Conservation (phyloP, 2,113 vertebrate species). For the Chamaea fasciata region DNA sequence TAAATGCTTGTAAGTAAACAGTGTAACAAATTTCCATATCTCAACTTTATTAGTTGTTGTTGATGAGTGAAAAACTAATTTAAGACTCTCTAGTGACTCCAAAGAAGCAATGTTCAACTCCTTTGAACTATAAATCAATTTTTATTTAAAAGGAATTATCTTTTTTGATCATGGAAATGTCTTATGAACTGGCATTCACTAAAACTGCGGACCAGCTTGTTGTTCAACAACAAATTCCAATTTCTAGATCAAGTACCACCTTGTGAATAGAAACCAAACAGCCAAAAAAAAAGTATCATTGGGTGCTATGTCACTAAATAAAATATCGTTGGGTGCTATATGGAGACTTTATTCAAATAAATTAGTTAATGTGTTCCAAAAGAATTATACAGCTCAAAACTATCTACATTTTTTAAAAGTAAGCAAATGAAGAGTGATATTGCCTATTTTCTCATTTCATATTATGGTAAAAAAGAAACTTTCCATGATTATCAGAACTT, state of each 20-base stretch:
- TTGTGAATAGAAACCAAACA: neutral
- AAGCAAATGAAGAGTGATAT: neutral
- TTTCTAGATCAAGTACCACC: neutral
- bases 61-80: neutral
- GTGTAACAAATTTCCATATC: neutral
- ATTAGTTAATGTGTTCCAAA: neutral
- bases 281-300: neutral
- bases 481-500: neutral
- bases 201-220: neutral
- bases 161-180: neutral
- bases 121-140: neutral
- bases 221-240: neutral
- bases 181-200: neutral
- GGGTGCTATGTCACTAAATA: neutral
- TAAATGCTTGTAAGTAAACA: neutral
- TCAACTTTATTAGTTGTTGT: neutral
- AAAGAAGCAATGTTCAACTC: neutral
- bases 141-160: neutral
- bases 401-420: neutral
- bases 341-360: neutral
- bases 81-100: neutral
- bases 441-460: neutral
- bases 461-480: neutral
- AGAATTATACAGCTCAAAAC: neutral
- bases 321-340: neutral